Percentiles rank a stretch among this genome's conserved stretches.
Conservation (phyloP, 2,113 vertebrate genomes). For the Chiloscyllium plagiosum region DNA sequence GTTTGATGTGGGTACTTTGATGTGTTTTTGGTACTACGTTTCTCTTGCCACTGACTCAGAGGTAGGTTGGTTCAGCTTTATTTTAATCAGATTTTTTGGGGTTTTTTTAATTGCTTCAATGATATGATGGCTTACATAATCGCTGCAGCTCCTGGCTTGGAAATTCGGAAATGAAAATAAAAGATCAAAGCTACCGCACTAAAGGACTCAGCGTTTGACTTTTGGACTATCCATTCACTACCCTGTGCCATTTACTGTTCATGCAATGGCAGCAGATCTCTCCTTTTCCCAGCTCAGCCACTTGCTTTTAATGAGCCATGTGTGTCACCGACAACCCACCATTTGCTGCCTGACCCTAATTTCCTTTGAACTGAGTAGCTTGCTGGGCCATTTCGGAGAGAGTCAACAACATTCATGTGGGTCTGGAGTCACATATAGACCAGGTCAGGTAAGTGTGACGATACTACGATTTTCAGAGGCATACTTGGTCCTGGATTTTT, state of each 20-base stretch:
- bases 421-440: no score
- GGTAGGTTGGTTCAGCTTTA: neutral
- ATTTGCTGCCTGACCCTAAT: no score
- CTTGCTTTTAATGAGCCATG: neutral
- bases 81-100: neutral
- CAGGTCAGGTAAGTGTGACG: no score
- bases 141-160: neutral
- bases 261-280: neutral
- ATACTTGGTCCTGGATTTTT: no score
- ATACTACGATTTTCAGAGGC: no score
- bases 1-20: constrained; percentile 27
- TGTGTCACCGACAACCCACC: no score
- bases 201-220: neutral
- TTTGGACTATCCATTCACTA: neutral
- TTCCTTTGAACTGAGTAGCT: no score
- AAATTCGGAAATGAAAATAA: neutral
- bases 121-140: neutral
- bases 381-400: no score
- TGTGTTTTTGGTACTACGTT: neutral
- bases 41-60: neutral
- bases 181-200: constrained; percentile 7
- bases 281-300: neutral
- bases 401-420: no score
- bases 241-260: no score
- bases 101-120: neutral